Evolutionary conservation across 2,888 invertebrate species (phyloP), one percentile per base, ranked within the genome.

Genomic region (Melinaea marsaeus): DNA sequence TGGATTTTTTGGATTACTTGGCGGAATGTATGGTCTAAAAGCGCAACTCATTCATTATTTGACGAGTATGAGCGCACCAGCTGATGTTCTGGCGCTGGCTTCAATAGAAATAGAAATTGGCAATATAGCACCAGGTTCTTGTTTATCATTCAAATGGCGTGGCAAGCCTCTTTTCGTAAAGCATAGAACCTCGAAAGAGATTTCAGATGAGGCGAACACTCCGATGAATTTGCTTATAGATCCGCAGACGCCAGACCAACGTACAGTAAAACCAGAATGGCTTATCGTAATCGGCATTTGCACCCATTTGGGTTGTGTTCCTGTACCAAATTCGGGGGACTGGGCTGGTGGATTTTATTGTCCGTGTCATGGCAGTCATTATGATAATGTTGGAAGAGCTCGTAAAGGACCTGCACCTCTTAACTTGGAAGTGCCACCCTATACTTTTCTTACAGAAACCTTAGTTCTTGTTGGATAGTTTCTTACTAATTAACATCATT

Each of bases 351-450:
- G 96, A 4, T 96, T 87, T 69, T 96, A 94, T 79, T 96, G 96
- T 74, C 96, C 96, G 0, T 96, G 96, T 78, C 96, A 96, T 75
- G 96, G 96, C 2, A 95, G 95, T 62, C 96, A 96, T 80, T 96
- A 93, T 77, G 96, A 96, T 77, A 94, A 92, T 34, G 89, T 95
- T 2, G 96, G 95, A 3, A 90, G 96, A 69, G 91, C 93, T 64
- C 91, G 96, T 51, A 95, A 94, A 84, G 95, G 95, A 1, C 95
- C 95, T 0, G 95, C 95, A 2, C 95, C 95, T 0, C 80, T 86
- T 0, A 95, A 95, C 79, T 83, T 95, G 71, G 94, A 92, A 74
- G 90, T 96, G 37, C 95, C 95, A 0, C 84, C 88, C n/a, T 92
- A 95, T 72, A 81, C 78, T 70, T 93, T 92, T 73, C 0, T 88